A percentile compares a stretch with the other conserved stretches of the same genome.
These are phyloP conservation scores for Eleutherodactylus coqui DNA, from an alignment of 2,797 vertebrate species.

Conservation along the genomic window DNA sequence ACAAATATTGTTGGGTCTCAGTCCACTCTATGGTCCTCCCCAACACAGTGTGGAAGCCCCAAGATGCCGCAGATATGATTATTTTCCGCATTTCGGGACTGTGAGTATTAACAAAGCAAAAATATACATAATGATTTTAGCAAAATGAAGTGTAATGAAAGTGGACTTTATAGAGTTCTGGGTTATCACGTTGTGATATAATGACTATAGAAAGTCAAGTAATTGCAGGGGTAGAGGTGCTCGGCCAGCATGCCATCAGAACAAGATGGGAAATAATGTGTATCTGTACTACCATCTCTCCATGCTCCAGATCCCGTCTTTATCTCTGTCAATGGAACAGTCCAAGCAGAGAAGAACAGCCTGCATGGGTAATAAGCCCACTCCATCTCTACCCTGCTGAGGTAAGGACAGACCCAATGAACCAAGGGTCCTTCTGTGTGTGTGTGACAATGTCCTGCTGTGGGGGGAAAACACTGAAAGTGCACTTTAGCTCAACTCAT, in stretches of 20 bases:
- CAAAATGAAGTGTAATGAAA: not conserved
- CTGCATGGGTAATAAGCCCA: constrained; percentile 60
- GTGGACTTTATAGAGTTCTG: not conserved
- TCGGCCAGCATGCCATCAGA: constrained; percentile 42
- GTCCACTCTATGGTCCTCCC: not conserved
- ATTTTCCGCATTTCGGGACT: not conserved
- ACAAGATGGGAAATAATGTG: constrained; percentile 50
- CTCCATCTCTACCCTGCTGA: constrained; percentile 58
- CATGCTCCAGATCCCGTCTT: constrained; percentile 33
- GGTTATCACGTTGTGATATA: constrained; percentile 26
- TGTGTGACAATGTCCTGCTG: constrained; percentile 56
- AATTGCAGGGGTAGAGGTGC: constrained; percentile 27
- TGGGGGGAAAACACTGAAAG: constrained; percentile 43
- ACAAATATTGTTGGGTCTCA: not conserved
- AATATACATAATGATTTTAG: not conserved
- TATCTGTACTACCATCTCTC: constrained; percentile 35
- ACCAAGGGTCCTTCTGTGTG: constrained; percentile 37
- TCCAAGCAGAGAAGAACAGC: constrained; percentile 59
- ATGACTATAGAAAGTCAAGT: constrained; percentile 25
- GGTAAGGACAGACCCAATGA: constrained; percentile 58
- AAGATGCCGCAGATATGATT: not conserved
- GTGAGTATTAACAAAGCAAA: not conserved
- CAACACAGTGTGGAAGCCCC: not conserved
- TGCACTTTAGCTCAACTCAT: constrained; percentile 42
- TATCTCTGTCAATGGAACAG: constrained; percentile 42